Base-by-base conservation (phyloP, 1,140 invertebrate genomes). In the Artemia franciscana region DNA sequence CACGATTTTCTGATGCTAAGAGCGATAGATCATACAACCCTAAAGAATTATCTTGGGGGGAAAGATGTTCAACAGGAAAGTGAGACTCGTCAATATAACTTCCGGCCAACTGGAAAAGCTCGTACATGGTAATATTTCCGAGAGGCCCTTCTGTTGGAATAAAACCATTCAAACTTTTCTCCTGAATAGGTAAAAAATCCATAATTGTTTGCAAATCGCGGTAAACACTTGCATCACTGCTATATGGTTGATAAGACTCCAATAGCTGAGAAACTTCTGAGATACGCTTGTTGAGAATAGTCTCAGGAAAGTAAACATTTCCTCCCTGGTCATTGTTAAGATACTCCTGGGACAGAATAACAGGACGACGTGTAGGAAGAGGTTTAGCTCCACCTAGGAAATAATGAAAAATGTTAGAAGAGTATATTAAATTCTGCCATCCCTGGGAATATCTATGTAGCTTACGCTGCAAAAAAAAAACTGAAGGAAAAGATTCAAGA, bases 331-430 rank as follows among this genome's bases (percentile, higher is more conserved):
- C 3, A 18, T 12, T 2, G 39, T 51, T 51, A 12, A 51, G 3
- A 26, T 63, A 63, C 28, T 63, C 62, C 58, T 63, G 62, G n/a
- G 39, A 58, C 9, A 63, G 26, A 57, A 58, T 25, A 57, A 63
- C 26, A 12, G 62, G 62, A 5, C 62, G 56, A 15, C 57, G 56
- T 5, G 62, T 63, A 4, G 62, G 62, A 7, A 57, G 23, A 0
- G 62, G 62, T 26, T 58, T 58, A 5, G 58, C 26, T 58, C 58
- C 58, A 27, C 62, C 62, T n/a, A 25, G 26, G 26, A 27, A 60
- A 60, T 2, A 60, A 60, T 15, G 25, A 58, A 60, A 5, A 51
- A 23, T n/a, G 4, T 60, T 60, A 24, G n/a, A 28, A 18, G n/a
- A n/a, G n/a, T n/a, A n/a, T n/a, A n/a, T n/a, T n/a, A n/a, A n/a